Conservation (phyloP, 1,140 invertebrate species). For the Trachelipus rathkii region DNA sequence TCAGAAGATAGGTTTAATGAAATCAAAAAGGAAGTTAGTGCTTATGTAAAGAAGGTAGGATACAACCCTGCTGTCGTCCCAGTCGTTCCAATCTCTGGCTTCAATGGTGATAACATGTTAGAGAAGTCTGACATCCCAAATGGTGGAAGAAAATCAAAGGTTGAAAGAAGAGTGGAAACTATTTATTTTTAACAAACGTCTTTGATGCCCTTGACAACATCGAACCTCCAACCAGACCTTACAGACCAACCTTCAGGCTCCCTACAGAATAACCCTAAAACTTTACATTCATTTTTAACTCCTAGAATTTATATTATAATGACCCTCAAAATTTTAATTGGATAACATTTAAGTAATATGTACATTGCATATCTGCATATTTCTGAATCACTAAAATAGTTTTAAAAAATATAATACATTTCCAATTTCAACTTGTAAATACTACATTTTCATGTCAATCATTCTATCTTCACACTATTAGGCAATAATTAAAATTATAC, state of each 20-base stretch:
- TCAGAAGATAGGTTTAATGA: constrained; percentile 88
- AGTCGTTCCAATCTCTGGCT: constrained; percentile 98
- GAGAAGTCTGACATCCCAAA: constrained; percentile 82
- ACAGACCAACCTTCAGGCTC: constrained; percentile 95
- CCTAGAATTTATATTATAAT: too few relatives aligned
- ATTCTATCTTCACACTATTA: too few relatives aligned
- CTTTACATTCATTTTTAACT: too few relatives aligned
- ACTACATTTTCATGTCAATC: too few relatives aligned
- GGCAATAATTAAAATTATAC: too few relatives aligned
- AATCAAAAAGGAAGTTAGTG: constrained; percentile 92
- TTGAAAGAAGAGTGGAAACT: constrained; percentile 89
- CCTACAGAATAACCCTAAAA: constrained; percentile 59
- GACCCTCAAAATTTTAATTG: too few relatives aligned
- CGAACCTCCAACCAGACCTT: constrained; percentile 82
- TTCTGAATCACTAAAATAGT: too few relatives aligned
- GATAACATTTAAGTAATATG: too few relatives aligned
- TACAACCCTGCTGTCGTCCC: constrained; percentile 94
- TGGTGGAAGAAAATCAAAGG: constrained; percentile 97
- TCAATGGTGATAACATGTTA: constrained; percentile 98
- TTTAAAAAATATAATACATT: too few relatives aligned
- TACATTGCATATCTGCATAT: too few relatives aligned
- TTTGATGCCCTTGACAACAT: constrained; percentile 94
- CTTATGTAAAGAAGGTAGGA: constrained; percentile 95
- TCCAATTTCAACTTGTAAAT: too few relatives aligned
- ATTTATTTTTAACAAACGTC: constrained; percentile 80